Evolutionary conservation across 1,140 invertebrate genomes (phyloP).

Genomic region (Trinorchestia longiramus): DNA sequence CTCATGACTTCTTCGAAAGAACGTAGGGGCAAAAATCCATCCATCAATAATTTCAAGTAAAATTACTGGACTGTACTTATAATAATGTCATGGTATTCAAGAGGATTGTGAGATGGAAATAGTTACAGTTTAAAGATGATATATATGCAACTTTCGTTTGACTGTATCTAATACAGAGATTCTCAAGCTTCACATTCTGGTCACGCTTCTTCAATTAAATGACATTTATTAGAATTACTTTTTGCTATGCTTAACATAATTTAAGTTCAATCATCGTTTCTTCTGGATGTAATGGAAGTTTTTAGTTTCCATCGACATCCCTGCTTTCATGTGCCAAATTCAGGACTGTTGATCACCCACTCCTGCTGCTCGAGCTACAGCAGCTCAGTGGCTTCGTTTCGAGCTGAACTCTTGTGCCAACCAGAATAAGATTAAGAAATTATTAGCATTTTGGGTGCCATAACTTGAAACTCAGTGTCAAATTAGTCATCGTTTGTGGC

Average conservation of each 20-base stretch:
- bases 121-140: neutral
- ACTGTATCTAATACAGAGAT: neutral
- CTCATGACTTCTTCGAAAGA: neutral
- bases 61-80: too few species aligned
- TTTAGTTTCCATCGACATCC: neutral
- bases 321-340: neutral
- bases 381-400: neutral
- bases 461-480: conserved; percentile 20
- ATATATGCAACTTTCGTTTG: neutral
- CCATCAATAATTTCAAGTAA: too few species aligned
- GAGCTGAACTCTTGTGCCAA: neutral
- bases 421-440: neutral
- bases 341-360: too few species aligned
- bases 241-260: neutral
- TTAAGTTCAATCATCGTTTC: neutral
- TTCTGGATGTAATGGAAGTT: neutral
- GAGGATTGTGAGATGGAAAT: neutral
- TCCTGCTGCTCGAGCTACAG: too few species aligned
- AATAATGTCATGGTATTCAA: too few species aligned
- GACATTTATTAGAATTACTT: neutral
- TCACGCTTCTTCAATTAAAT: neutral
- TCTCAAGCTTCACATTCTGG: neutral
- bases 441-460: conserved; percentile 5
- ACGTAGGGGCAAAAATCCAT: too few species aligned
- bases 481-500: conserved; percentile 26